These are phyloP conservation scores for Pachyseris speciosa DNA, from an alignment of 64 coral and sea anemone species.

Conservation along the genomic window DNA sequence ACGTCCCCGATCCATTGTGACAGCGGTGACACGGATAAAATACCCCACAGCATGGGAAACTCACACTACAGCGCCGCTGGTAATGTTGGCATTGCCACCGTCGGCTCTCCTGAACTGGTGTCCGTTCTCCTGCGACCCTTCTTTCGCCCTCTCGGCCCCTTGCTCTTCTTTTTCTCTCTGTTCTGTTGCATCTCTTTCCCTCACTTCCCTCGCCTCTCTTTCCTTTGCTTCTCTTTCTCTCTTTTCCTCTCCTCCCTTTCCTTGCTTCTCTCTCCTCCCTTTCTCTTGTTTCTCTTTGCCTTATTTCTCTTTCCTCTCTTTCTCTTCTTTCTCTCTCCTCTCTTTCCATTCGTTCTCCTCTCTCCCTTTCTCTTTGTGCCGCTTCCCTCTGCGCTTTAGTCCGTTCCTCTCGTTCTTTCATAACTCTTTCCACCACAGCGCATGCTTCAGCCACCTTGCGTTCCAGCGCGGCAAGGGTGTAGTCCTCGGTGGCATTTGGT, in stretches of 20 bases:
- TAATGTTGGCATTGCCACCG: slow-evolving; percentile 57
- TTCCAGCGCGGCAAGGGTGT: neutral
- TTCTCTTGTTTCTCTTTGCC: neutral
- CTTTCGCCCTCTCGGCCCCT: neutral
- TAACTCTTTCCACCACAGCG: neutral
- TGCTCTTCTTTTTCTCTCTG: neutral
- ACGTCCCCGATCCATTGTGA: slow-evolving; percentile 53
- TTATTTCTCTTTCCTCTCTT: neutral
- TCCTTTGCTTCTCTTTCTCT: neutral
- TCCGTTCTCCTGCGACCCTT: neutral
- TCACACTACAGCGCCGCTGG: slow-evolving; percentile 47
- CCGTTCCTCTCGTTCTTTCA: slow-evolving; percentile 11
- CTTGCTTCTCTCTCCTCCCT: neutral
- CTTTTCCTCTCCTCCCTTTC: too few relatives aligned
- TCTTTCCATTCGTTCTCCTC: slow-evolving; percentile 1
- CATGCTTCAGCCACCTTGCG: slow-evolving; percentile 9
- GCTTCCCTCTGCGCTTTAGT: slow-evolving; percentile 11
- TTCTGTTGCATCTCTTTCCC: neutral
- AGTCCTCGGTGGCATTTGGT: neutral
- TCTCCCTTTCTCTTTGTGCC: neutral
- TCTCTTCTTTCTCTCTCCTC: slow-evolving; percentile 15
- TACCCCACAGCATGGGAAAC: slow-evolving; percentile 60
- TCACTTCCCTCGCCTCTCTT: neutral
- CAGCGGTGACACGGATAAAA: slow-evolving; percentile 84
- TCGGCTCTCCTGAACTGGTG: slow-evolving; percentile 2